phyloP scores from a whole-genome alignment of 2,113 vertebrate species.

The Stercorarius parasiticus region DNA sequence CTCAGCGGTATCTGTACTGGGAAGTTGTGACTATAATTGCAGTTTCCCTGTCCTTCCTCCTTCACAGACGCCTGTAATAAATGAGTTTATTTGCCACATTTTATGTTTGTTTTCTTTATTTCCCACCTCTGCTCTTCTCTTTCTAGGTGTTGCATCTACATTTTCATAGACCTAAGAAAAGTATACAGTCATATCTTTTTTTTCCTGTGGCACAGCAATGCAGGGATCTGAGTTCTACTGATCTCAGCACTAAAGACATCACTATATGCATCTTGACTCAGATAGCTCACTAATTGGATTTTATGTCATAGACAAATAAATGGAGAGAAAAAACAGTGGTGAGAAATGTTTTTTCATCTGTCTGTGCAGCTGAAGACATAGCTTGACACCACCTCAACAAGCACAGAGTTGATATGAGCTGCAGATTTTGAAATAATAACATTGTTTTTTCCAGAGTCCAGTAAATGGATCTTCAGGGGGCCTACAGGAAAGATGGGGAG shows the following conservation, averaged over 20 bases:
- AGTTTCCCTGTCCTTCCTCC: neutral
- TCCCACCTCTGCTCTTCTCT: neutral
- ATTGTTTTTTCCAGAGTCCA: neutral
- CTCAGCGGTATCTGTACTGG: neutral
- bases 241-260: neutral
- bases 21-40: neutral
- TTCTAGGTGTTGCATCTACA: neutral
- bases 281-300: neutral
- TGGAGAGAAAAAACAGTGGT: neutral
- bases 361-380: neutral
- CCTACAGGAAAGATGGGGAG: neutral
- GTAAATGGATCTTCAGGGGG: neutral
- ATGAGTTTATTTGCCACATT: neutral
- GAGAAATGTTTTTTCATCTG: neutral
- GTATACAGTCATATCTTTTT: neutral
- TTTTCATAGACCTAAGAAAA: neutral
- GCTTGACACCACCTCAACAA: neutral
- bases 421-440: neutral
- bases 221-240: neutral
- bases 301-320: neutral
- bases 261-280: neutral
- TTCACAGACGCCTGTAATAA: neutral
- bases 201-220: neutral
- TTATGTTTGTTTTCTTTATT: neutral
- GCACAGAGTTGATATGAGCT: neutral